Conservation (phyloP, 2,797 vertebrate genomes). For the Scyliorhinus canicula region DNA sequence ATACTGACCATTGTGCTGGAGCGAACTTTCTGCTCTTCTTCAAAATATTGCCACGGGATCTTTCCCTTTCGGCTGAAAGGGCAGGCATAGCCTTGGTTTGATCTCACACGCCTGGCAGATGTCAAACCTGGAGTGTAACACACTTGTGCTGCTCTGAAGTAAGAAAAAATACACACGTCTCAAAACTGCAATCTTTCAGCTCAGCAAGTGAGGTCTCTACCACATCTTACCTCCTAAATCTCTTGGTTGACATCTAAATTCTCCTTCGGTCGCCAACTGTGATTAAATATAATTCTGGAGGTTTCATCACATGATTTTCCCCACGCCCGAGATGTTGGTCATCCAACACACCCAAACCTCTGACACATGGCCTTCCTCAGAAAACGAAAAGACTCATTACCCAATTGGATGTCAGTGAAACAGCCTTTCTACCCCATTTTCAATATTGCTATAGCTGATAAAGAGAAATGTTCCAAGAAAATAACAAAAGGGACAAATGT, state of each 20-base stretch:
- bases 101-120: background rate
- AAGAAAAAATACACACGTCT: background rate
- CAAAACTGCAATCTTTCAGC: background rate
- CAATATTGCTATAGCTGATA: too few species aligned
- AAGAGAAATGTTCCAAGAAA: too few species aligned
- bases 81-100: background rate
- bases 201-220: background rate
- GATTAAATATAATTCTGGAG: too few species aligned
- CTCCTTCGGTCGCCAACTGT: too few species aligned
- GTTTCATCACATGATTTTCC: too few species aligned
- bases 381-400: too few species aligned
- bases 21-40: background rate
- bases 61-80: background rate
- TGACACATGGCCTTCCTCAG: too few species aligned
- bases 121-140: background rate
- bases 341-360: too few species aligned
- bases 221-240: background rate
- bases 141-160: background rate
- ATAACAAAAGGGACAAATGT: too few species aligned
- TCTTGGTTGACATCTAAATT: background rate
- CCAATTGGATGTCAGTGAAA: too few species aligned
- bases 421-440: too few species aligned
- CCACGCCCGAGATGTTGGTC: too few species aligned
- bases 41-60: background rate
- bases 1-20: background rate